phyloP scores from a whole-genome alignment of 1,140 invertebrate genomes.

The Drosophila mojavensis region DNA sequence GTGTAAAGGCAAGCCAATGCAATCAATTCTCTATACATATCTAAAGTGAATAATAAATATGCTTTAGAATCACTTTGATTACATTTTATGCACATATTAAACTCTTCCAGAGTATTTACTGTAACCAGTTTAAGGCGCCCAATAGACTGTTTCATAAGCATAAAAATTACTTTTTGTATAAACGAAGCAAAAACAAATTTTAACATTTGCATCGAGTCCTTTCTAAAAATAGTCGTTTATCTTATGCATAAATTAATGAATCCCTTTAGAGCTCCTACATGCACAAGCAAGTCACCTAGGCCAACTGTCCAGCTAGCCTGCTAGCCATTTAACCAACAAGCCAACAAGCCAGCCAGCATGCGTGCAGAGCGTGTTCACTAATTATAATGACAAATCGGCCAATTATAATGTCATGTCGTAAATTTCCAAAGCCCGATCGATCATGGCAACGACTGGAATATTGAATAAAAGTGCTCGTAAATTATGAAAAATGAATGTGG shows the following conservation, averaged over 20 bases:
- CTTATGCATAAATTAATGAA: slow-evolving; percentile 66
- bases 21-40: background rate
- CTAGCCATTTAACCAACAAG: too few relatives aligned
- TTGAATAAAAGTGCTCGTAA: slow-evolving; percentile 77
- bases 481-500: slow-evolving; percentile 47
- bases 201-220: slow-evolving; percentile 14
- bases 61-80: background rate
- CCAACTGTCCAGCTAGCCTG: background rate
- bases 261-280: slow-evolving; percentile 11
- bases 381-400: slow-evolving; percentile 82
- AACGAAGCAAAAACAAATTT: background rate
- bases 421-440: slow-evolving; percentile 69
- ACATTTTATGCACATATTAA: background rate
- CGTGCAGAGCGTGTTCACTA: slow-evolving; percentile 54
- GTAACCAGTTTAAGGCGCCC: slow-evolving; percentile 1
- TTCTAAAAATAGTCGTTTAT: slow-evolving; percentile 59
- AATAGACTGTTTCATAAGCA: background rate
- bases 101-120: background rate
- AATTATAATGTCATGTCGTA: slow-evolving; percentile 81
- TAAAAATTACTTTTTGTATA: slow-evolving; percentile 1
- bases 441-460: slow-evolving; percentile 64
- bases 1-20: background rate
- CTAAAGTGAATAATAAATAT: background rate
- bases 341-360: slow-evolving; percentile 6
- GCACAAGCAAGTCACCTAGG: slow-evolving; percentile 16